phyloP scores from a whole-genome alignment of 2,113 vertebrate species.

The Macrotis lagotis region DNA sequence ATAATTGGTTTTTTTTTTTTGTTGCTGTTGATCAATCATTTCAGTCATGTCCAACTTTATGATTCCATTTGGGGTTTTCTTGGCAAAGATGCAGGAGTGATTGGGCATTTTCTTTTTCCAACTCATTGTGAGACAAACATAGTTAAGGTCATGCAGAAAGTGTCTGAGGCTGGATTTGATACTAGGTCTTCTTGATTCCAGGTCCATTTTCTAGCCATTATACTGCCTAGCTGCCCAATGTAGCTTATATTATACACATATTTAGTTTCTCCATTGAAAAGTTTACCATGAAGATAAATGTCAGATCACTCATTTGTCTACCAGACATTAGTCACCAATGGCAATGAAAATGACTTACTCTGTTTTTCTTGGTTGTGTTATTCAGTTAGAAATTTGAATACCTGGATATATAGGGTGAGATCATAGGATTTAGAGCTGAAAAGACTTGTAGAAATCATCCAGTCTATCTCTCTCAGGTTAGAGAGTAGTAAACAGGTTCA shows the following conservation, averaged over 20 bases:
- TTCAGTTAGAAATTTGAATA: background rate
- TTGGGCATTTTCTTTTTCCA: background rate
- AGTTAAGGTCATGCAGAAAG: no score
- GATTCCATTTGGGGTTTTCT: background rate
- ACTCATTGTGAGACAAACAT: background rate
- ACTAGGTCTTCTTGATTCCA: background rate
- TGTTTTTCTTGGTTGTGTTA: background rate
- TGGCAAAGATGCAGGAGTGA: background rate
- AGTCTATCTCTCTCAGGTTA: background rate
- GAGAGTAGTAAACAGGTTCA: background rate
- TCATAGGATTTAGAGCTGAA: background rate
- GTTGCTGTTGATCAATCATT: background rate
- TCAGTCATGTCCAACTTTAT: background rate
- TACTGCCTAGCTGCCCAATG: background rate
- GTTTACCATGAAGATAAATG: constrained; percentile 25
- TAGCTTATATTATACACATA: background rate
- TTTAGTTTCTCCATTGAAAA: background rate
- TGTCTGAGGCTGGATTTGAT: background rate
- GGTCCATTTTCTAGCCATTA: background rate
- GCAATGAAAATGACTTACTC: background rate
- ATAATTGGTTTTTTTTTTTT: background rate
- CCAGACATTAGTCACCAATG: background rate
- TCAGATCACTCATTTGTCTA: constrained; percentile 25
- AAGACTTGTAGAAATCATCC: background rate
- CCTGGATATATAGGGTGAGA: background rate